Evolutionary conservation across 2,888 invertebrate genomes (phyloP).

Genomic region (Tachina fera): DNA sequence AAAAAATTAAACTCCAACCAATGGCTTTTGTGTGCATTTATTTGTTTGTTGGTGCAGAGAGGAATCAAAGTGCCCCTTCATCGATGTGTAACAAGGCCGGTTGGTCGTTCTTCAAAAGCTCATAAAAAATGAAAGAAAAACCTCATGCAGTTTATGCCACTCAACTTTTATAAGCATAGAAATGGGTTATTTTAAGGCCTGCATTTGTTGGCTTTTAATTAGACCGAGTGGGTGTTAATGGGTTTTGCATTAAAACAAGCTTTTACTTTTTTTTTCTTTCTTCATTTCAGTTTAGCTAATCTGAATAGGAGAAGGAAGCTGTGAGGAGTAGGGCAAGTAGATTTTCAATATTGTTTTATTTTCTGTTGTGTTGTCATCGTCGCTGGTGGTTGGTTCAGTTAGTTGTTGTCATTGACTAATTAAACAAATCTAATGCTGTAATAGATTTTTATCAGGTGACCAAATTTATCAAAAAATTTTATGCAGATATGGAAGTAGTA

Average conservation of each 20-base stretch:
- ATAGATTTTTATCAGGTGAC: slow-evolving; percentile 18
- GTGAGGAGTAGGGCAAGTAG: not conserved
- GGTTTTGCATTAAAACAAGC: slow-evolving; percentile 29
- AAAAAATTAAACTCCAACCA: not conserved
- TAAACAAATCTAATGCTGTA: slow-evolving; percentile 47
- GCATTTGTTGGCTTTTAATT: slow-evolving; percentile 43
- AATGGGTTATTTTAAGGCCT: slow-evolving; percentile 21
- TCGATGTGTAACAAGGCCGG: slow-evolving; percentile 48
- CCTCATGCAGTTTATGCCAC: slow-evolving; percentile 37
- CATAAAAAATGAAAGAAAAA: slow-evolving; percentile 10
- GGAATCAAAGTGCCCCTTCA: slow-evolving; percentile 19
- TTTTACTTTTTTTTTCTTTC: slow-evolving; percentile 1
- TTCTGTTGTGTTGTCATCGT: not conserved
- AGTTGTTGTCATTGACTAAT: slow-evolving; percentile 53
- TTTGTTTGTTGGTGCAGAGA: not conserved
- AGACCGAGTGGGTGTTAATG: slow-evolving; percentile 53
- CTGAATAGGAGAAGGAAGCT: not conserved
- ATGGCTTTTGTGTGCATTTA: slow-evolving; percentile 22
- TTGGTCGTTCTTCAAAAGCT: slow-evolving; percentile 34
- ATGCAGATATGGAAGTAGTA: no score
- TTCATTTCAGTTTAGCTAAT: slow-evolving; percentile 1
- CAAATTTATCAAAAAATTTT: no score
- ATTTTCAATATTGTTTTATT: not conserved
- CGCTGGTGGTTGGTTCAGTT: slow-evolving; percentile 7
- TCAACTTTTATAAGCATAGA: slow-evolving; percentile 35